Conservation (phyloP, 2,888 invertebrate genomes). For the Pachliopta kotzebuea region DNA sequence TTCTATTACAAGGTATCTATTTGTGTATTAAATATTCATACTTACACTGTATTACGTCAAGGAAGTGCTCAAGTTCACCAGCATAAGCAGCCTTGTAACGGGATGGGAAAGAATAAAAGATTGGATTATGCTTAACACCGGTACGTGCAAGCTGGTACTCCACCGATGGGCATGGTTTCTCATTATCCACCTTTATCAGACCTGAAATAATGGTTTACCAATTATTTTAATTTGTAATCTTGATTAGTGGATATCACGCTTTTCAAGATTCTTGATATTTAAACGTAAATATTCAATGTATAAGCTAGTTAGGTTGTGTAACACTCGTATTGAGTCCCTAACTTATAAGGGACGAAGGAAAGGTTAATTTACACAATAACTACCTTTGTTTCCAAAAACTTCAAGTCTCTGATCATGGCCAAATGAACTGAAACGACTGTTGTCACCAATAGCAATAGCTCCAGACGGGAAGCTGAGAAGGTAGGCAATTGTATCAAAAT, state of each 20-base stretch:
- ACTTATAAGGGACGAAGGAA: background rate
- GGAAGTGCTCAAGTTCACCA: constrained; percentile 80
- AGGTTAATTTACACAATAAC: constrained; percentile 34
- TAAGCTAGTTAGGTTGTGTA: too few species aligned
- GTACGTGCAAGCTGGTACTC: constrained; percentile 58
- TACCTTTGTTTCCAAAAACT: constrained; percentile 81
- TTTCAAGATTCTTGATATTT: too few species aligned
- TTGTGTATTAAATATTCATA: constrained; percentile 12
- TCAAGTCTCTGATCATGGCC: constrained; percentile 86
- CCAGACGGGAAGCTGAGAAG: constrained; percentile 83
- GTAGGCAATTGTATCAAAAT: constrained; percentile 83
- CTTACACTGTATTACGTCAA: constrained; percentile 77
- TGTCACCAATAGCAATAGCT: constrained; percentile 81
- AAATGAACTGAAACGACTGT: constrained; percentile 81
- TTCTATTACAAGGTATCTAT: background rate
- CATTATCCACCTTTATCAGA: constrained; percentile 76
- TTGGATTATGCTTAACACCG: constrained; percentile 68
- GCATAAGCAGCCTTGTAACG: constrained; percentile 77
- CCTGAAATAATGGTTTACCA: constrained; percentile 39
- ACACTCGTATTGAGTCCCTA: background rate
- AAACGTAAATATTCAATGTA: too few species aligned
- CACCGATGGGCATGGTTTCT: constrained; percentile 70
- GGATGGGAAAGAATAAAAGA: constrained; percentile 82
- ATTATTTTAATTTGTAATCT: background rate
- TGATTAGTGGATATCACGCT: too few species aligned